Evolutionary conservation across 2,113 vertebrate genomes (phyloP).

Genomic region (Vicugna pacos): DNA sequence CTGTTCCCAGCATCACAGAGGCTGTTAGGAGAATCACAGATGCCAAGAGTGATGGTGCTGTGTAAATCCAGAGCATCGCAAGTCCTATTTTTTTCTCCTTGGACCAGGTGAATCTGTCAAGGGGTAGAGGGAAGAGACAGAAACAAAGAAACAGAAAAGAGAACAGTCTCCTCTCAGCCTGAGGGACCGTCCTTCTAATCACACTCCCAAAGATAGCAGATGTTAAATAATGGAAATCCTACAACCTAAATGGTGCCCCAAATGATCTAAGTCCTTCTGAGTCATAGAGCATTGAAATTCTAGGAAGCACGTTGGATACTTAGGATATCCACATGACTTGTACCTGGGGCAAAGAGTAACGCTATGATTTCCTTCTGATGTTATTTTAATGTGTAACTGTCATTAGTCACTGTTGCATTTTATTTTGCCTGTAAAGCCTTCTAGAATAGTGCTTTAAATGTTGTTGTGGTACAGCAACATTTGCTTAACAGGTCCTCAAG

Average conservation of each 20-base stretch:
- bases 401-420: neutral
- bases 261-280: conserved; percentile 22
- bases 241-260: neutral
- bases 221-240: neutral
- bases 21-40: neutral
- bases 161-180: neutral
- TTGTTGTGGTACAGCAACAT: neutral
- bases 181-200: neutral
- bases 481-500: conserved; percentile 13
- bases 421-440: neutral
- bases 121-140: no score
- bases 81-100: neutral
- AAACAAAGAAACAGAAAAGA: neutral
- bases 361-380: neutral
- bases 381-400: neutral
- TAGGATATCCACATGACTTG: neutral
- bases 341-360: neutral
- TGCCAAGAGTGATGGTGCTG: neutral
- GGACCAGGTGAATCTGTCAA: neutral
- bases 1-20: neutral
- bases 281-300: conserved; percentile 17
- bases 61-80: neutral
- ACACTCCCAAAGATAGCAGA: neutral
- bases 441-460: neutral
- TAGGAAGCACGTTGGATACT: neutral